Evolutionary conservation across 2,888 invertebrate species (phyloP).

Genomic region (Zaprionus lineosus): DNA sequence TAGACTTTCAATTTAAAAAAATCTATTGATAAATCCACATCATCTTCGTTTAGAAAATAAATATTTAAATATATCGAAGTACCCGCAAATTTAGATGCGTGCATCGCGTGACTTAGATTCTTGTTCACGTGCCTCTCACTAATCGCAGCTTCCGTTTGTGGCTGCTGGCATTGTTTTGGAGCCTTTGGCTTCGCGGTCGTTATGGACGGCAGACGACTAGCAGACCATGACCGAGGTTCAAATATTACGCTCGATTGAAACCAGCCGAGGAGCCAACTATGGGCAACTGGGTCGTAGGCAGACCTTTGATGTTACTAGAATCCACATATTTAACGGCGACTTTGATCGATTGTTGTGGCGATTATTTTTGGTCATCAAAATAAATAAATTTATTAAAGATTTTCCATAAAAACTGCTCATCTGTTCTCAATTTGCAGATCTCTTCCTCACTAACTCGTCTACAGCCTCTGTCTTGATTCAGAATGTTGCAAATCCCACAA

Average conservation of each 20-base stretch:
- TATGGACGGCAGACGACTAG: slow-evolving; percentile 38
- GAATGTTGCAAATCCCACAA: too few relatives aligned
- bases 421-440: too few relatives aligned
- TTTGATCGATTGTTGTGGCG: slow-evolving; percentile 62
- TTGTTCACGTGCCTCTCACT: not conserved
- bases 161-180: slow-evolving; percentile 44
- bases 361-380: too few relatives aligned
- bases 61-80: too few relatives aligned
- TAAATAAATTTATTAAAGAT: too few relatives aligned
- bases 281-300: slow-evolving; percentile 44
- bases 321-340: slow-evolving; percentile 7
- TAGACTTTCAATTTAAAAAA: not conserved
- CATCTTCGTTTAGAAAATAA: too few relatives aligned
- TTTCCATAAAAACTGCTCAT: too few relatives aligned
- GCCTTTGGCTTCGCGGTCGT: slow-evolving; percentile 51
- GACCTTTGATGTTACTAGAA: slow-evolving; percentile 52
- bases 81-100: not conserved
- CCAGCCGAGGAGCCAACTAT: not conserved
- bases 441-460: too few relatives aligned
- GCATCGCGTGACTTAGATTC: not conserved
- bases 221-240: slow-evolving; percentile 11
- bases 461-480: too few relatives aligned
- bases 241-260: slow-evolving; percentile 44
- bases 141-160: slow-evolving; percentile 36
- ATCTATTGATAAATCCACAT: not conserved